phyloP scores from a whole-genome alignment of 2,888 invertebrate genomes.

The Cantharis nigra region DNA sequence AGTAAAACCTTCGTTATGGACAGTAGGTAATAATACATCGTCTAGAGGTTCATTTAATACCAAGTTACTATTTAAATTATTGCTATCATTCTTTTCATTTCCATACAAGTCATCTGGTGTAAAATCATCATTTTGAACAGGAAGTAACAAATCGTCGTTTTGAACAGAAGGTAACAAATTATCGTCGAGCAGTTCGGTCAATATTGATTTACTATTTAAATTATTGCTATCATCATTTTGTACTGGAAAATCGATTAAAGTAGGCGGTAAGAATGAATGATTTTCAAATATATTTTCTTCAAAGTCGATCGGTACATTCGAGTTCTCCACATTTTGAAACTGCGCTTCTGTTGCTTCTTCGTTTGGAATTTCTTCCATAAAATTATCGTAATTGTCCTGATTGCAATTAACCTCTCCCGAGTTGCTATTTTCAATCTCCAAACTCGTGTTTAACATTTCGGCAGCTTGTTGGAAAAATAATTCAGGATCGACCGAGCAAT shows the following conservation, averaged over 20 bases:
- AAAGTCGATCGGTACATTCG: background rate
- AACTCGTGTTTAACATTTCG: constrained; percentile 23
- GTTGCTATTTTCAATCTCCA: constrained; percentile 1
- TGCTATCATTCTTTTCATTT: background rate
- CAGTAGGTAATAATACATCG: no score
- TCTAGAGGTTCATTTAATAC: no score
- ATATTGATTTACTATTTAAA: background rate
- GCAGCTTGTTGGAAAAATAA: constrained; percentile 35
- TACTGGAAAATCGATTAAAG: background rate
- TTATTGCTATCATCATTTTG: background rate
- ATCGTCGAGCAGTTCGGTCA: background rate
- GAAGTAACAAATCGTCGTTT: background rate
- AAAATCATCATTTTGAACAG: background rate
- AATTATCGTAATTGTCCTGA: background rate
- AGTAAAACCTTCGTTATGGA: background rate
- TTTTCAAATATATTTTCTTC: background rate
- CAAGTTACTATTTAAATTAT: no score
- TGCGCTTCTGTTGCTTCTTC: no score
- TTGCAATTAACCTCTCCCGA: background rate
- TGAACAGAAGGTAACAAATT: background rate
- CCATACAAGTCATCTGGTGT: background rate
- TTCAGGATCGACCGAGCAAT: constrained; percentile 30
- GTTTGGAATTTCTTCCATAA: background rate
- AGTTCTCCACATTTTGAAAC: background rate
- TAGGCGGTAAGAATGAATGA: background rate